Conservation (phyloP, 2,888 invertebrate species). For the Orthosia gothica region DNA sequence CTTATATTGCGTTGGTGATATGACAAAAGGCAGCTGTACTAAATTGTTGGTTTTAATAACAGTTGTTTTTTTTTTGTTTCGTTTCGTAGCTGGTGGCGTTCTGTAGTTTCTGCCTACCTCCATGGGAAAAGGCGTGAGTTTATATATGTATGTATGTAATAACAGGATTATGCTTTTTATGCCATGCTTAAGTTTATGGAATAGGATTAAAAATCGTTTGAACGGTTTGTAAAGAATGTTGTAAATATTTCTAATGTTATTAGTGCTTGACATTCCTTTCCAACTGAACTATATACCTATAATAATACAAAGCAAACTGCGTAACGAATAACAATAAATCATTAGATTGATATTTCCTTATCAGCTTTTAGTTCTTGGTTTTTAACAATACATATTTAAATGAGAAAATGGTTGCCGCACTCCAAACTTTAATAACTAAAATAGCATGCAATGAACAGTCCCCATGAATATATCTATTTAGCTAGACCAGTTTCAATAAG, state of each 20-base stretch:
- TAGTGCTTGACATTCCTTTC: not conserved
- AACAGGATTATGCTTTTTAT: no score
- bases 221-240: no score
- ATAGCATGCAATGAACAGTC: not conserved
- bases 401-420: not conserved
- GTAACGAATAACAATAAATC: conserved; percentile 1
- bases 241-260: no score
- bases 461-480: not conserved
- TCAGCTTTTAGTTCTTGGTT: not conserved
- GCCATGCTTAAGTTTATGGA: no score
- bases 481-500: not conserved
- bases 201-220: no score
- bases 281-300: not conserved
- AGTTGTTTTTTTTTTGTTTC: no score
- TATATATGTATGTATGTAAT: no score
- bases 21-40: no score
- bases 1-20: no score
- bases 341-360: conserved; percentile 6
- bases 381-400: not conserved
- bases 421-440: not conserved
- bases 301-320: not conserved
- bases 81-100: not conserved
- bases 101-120: no score
- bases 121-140: no score
- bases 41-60: no score